Percentiles rank a stretch among this genome's conserved stretches.
phyloP scores from a whole-genome alignment of 2,797 vertebrate species.

The Harpagifer antarcticus region DNA sequence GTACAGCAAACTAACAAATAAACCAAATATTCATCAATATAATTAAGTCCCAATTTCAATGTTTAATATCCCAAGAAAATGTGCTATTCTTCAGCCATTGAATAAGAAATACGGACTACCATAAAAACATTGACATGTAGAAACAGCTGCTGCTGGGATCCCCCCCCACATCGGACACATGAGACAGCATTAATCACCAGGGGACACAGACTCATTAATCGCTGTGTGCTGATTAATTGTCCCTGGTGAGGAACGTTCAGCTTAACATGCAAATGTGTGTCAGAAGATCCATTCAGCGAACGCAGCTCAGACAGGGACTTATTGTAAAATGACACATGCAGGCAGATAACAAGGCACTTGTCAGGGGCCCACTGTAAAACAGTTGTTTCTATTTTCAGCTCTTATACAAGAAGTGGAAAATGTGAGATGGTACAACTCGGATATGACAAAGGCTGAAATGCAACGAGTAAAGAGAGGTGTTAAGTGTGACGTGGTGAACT shows the following conservation, averaged over 20 bases:
- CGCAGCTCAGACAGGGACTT: constrained; percentile 58
- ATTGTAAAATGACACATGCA: constrained; percentile 72
- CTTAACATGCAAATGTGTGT: constrained; percentile 83
- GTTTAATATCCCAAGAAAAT: constrained; percentile 40
- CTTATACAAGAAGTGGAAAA: constrained; percentile 45
- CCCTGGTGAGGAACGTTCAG: constrained; percentile 71
- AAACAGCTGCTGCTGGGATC: constrained; percentile 78
- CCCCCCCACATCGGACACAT: constrained; percentile 68
- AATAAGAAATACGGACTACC: constrained; percentile 42
- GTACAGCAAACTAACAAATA: constrained; percentile 14
- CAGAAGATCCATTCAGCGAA: constrained; percentile 62
- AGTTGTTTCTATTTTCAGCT: constrained; percentile 63
- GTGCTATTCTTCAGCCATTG: constrained; percentile 9
- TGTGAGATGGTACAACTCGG: constrained; percentile 38
- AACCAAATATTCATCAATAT: constrained; percentile 14
- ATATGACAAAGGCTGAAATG: constrained; percentile 42
- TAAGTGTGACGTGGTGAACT: constrained; percentile 15
- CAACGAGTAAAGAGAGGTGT: constrained; percentile 24
- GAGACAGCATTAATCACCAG: constrained; percentile 80
- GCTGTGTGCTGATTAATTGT: constrained; percentile 79
- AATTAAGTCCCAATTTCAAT: constrained; percentile 22
- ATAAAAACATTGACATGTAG: constrained; percentile 63
- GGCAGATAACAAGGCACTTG: constrained; percentile 71
- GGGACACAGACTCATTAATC: constrained; percentile 80
- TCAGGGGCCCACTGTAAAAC: constrained; percentile 67